Conservation (phyloP, 2,888 invertebrate species). For the Acrocera orbiculus region DNA sequence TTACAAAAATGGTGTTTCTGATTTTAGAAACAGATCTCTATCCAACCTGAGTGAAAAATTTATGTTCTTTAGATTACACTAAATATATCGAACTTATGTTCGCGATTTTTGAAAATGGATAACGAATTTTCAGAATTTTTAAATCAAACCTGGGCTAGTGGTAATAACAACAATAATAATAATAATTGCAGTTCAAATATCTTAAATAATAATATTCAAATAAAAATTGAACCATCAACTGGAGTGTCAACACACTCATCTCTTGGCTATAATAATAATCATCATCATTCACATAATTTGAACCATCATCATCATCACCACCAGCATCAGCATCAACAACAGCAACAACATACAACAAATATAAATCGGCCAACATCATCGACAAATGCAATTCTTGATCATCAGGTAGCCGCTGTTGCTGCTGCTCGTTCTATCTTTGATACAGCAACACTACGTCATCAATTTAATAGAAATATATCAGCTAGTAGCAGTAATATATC, state of each 20-base stretch:
- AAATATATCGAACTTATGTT: conserved; percentile 9
- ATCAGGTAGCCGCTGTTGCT: conserved; percentile 4
- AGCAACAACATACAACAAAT: conserved; percentile 7
- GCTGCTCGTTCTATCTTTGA: conserved; percentile 10
- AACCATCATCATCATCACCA: background rate
- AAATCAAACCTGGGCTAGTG: conserved; percentile 16
- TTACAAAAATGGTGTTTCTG: too few relatives aligned
- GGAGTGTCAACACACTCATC: conserved; percentile 6
- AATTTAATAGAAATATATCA: conserved; percentile 8
- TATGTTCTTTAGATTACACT: too few relatives aligned
- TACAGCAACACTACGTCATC: conserved; percentile 9
- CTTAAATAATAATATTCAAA: conserved; percentile 12
- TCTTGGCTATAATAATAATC: conserved; percentile 6
- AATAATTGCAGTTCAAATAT: conserved; percentile 9
- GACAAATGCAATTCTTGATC: conserved; percentile 5
- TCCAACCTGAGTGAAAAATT: conserved; percentile 5
- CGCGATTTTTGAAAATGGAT: conserved; percentile 16
- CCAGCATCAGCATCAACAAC: conserved; percentile 7
- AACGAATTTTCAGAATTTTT: conserved; percentile 19
- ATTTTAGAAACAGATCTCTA: conserved; percentile 1
- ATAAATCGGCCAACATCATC: background rate
- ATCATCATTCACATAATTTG: conserved; percentile 3
- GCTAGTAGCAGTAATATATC: conserved; percentile 9
- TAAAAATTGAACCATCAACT: conserved; percentile 15
- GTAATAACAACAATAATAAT: conserved; percentile 9